Percentiles rank a stretch among this genome's conserved stretches.
These are phyloP conservation scores for Drosophila aldrichi DNA, from an alignment of 2,888 invertebrate genomes.

Conservation along the genomic window DNA sequence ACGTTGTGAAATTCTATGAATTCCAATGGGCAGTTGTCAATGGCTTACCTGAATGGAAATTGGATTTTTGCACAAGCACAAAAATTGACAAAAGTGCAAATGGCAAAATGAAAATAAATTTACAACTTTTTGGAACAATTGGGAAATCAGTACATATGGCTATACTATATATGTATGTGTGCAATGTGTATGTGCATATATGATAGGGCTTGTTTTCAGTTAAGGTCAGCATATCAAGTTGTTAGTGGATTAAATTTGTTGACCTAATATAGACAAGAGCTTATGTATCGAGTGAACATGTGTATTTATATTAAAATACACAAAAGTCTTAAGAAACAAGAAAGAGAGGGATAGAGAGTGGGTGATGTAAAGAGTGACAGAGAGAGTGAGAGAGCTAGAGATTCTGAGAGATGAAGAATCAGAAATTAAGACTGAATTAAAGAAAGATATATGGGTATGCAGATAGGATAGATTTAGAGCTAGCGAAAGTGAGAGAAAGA, in stretches of 20 bases:
- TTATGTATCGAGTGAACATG: background rate
- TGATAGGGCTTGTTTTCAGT: background rate
- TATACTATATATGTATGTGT: too few relatives aligned
- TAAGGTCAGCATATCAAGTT: background rate
- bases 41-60: conserved; percentile 27
- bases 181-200: background rate
- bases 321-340: background rate
- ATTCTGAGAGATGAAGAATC: too few relatives aligned
- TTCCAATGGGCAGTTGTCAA: conserved; percentile 26
- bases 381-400: too few relatives aligned
- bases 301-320: background rate
- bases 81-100: conserved; percentile 1
- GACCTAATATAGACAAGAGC: background rate
- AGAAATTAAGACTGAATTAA: too few relatives aligned
- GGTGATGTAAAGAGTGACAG: too few relatives aligned
- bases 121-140: background rate
- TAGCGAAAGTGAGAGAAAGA: too few relatives aligned
- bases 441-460: too few relatives aligned
- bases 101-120: conserved; percentile 2
- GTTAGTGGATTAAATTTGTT: background rate
- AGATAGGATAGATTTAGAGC: too few relatives aligned
- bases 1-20: conserved; percentile 25
- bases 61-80: conserved; percentile 4
- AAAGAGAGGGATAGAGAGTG: too few relatives aligned
- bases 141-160: background rate